phyloP scores from a whole-genome alignment of 2,797 vertebrate species.

The Coendou prehensilis region DNA sequence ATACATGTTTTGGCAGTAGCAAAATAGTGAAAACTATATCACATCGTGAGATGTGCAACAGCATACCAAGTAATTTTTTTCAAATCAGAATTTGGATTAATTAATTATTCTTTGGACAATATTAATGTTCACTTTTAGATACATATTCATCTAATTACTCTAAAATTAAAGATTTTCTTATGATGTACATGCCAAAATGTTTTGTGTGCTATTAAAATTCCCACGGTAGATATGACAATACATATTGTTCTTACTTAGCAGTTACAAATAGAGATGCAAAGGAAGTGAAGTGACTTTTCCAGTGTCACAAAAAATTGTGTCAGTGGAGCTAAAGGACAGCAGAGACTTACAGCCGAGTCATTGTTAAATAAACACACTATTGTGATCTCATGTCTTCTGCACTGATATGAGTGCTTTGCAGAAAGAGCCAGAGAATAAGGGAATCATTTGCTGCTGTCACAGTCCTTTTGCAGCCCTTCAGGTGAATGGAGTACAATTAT shows the following conservation, averaged over 20 bases:
- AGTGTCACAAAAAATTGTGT: background rate
- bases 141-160: background rate
- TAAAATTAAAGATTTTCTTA: conserved; percentile 43
- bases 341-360: background rate
- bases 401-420: background rate
- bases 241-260: background rate
- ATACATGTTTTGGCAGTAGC: conserved; percentile 85
- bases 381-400: background rate
- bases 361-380: background rate
- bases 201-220: background rate
- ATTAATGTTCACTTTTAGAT: conserved; percentile 1
- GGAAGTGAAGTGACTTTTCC: background rate
- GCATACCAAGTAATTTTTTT: background rate
- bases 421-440: conserved; percentile 1
- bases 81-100: conserved; percentile 71
- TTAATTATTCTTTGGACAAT: conserved; percentile 21
- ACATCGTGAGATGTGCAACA: conserved; percentile 39
- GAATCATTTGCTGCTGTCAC: background rate
- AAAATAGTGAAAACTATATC: conserved; percentile 83
- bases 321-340: background rate
- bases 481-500: background rate
- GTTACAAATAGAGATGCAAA: background rate
- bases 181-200: background rate
- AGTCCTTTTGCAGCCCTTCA: background rate
- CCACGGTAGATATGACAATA: background rate